Base-by-base conservation (phyloP, 2,113 vertebrate species). In the Eptesicus fuscus region DNA sequence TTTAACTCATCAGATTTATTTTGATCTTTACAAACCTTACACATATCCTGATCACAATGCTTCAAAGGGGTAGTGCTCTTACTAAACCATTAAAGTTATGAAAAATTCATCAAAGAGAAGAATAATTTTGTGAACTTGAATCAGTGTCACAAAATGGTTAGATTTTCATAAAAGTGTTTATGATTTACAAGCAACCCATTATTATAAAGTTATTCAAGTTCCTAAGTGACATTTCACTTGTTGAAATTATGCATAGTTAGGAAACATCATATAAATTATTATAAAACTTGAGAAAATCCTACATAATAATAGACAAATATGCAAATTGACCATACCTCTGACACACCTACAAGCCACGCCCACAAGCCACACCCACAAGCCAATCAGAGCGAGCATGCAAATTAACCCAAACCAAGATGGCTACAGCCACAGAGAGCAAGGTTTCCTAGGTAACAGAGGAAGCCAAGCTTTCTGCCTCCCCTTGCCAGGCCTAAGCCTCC, bases 271-370 rank as follows among this genome's bases (percentile, higher is more conserved):
- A 53, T 40, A 30, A 88, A 77, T 53, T 67, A 40, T 17, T 28
- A 80, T 7, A 44, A 85, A 90, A 73, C 59, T 78, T 67, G 49
- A 88, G 70, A 92, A 90, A 79, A 79, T n/a, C n/a, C n/a, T n/a
- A n/a, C n/a, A n/a, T n/a, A n/a, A n/a, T n/a, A n/a, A n/a, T n/a
- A n/a, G n/a, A n/a, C n/a, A n/a, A n/a, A n/a, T n/a, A n/a, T n/a
- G n/a, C n/a, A n/a, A n/a, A n/a, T n/a, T n/a, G n/a, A n/a, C n/a
- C n/a, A n/a, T n/a, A n/a, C n/a, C n/a, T n/a, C n/a, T n/a, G n/a
- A n/a, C n/a, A n/a, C n/a, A n/a, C n/a, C n/a, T n/a, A n/a, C n/a
- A n/a, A n/a, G n/a, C n/a, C n/a, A n/a, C n/a, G n/a, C n/a, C n/a
- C n/a, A n/a, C n/a, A n/a, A n/a, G n/a, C n/a, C n/a, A n/a, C n/a